Conservation (phyloP, 2,797 vertebrate species). For the Leptoclinus maculatus region DNA sequence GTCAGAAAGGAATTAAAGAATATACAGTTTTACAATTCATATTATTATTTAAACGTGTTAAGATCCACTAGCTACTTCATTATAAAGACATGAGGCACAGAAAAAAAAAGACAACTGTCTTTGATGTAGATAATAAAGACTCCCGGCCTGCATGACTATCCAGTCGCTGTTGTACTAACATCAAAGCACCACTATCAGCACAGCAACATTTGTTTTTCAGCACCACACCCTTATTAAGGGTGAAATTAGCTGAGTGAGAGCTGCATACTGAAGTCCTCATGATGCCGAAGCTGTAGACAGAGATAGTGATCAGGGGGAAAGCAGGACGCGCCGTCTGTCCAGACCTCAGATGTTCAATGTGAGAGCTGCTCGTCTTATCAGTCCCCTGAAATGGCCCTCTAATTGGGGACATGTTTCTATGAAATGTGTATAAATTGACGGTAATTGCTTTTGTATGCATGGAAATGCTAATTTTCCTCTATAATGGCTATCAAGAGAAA, state of each 20-base stretch:
- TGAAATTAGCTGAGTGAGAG: slow-evolving; percentile 76
- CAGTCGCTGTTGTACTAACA: slow-evolving; percentile 42
- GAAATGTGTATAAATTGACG: slow-evolving; percentile 83
- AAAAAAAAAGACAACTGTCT: slow-evolving; percentile 47
- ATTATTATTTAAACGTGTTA: slow-evolving; percentile 45
- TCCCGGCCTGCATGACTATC: slow-evolving; percentile 60
- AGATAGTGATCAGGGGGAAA: slow-evolving; percentile 75
- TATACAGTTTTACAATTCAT: slow-evolving; percentile 39
- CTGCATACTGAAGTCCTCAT: slow-evolving; percentile 56
- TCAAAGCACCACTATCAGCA: slow-evolving; percentile 78
- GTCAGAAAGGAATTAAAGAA: slow-evolving; percentile 59
- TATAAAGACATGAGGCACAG: slow-evolving; percentile 44
- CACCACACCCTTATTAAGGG: slow-evolving; percentile 66
- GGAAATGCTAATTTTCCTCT: slow-evolving; percentile 79
- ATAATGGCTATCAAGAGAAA: slow-evolving; percentile 81
- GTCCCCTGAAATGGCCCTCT: slow-evolving; percentile 73
- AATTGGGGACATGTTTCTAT: slow-evolving; percentile 83
- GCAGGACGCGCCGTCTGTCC: slow-evolving; percentile 60
- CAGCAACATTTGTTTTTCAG: slow-evolving; percentile 71
- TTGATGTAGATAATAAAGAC: slow-evolving; percentile 62
- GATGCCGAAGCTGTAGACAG: slow-evolving; percentile 47
- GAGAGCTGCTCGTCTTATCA: slow-evolving; percentile 71
- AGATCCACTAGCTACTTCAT: slow-evolving; percentile 44
- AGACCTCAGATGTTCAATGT: slow-evolving; percentile 78
- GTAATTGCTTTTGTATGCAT: slow-evolving; percentile 86